These are phyloP conservation scores for Carterocephalus palaemon DNA, from an alignment of 2,888 invertebrate genomes.

Conservation along the genomic window DNA sequence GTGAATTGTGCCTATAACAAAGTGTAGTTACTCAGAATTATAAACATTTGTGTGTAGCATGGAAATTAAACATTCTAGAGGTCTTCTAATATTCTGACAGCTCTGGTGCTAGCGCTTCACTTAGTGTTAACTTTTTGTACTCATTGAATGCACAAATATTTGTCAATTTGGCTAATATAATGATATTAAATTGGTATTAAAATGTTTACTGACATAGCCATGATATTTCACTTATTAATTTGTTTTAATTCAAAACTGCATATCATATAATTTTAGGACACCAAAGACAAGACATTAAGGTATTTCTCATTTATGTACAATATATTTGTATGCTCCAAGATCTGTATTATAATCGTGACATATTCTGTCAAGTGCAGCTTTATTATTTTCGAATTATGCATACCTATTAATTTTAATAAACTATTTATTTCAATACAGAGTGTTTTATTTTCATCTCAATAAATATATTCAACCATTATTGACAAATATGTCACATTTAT, in stretches of 20 bases:
- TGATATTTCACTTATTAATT: slow-evolving; percentile 21
- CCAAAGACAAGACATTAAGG: slow-evolving; percentile 19
- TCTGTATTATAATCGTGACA: slow-evolving; percentile 19
- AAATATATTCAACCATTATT: too few relatives aligned
- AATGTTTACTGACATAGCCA: slow-evolving; percentile 17
- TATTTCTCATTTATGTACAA: slow-evolving; percentile 16
- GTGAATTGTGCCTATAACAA: neutral
- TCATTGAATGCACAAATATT: slow-evolving; percentile 28
- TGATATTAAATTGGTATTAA: slow-evolving; percentile 11
- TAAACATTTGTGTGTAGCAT: slow-evolving; percentile 11
- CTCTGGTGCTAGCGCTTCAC: slow-evolving; percentile 68
- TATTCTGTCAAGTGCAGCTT: slow-evolving; percentile 25
- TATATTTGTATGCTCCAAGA: slow-evolving; percentile 17
- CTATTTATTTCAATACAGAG: slow-evolving; percentile 18
- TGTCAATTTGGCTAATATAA: slow-evolving; percentile 25
- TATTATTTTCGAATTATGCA: slow-evolving; percentile 24
- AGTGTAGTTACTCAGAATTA: neutral
- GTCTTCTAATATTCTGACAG: slow-evolving; percentile 47
- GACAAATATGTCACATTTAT: too few relatives aligned
- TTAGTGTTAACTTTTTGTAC: slow-evolving; percentile 46
- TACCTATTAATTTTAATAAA: slow-evolving; percentile 24
- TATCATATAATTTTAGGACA: slow-evolving; percentile 19
- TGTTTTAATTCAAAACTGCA: slow-evolving; percentile 17
- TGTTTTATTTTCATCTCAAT: too few relatives aligned
- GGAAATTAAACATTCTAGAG: too few relatives aligned